Conservation (phyloP, 2,888 invertebrate species). For the Agrotis ipsilon region DNA sequence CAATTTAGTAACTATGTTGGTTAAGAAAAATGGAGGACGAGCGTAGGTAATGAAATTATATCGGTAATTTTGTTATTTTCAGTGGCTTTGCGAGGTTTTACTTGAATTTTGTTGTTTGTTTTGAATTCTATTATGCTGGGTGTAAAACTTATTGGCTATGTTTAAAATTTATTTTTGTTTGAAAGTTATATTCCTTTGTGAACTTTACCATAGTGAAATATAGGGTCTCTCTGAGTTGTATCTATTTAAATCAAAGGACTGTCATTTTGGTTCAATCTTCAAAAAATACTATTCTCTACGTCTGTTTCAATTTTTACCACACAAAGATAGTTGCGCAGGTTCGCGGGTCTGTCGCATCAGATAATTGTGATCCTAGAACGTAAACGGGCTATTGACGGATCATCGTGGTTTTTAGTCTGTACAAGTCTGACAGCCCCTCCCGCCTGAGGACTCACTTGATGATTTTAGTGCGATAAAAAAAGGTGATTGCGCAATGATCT, state of each 20-base stretch:
- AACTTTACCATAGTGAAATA: neutral
- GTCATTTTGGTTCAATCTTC: neutral
- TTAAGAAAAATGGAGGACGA: slow-evolving; percentile 65
- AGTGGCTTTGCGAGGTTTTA: neutral
- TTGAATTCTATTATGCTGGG: neutral
- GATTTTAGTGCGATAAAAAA: too few species aligned
- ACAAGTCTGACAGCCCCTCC: too few species aligned
- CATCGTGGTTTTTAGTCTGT: too few species aligned
- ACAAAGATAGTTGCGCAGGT: too few species aligned
- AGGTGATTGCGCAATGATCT: too few species aligned
- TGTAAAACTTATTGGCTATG: slow-evolving; percentile 9
- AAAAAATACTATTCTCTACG: neutral
- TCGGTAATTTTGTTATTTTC: slow-evolving; percentile 30
- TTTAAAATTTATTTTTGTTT: neutral
- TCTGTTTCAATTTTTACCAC: neutral
- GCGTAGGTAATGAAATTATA: slow-evolving; percentile 60
- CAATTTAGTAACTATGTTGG: slow-evolving; percentile 81
- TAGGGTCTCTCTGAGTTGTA: too few species aligned
- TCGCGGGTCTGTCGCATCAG: too few species aligned
- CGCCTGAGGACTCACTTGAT: too few species aligned
- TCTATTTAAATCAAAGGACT: neutral
- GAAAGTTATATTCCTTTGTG: neutral
- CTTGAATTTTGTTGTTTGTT: slow-evolving; percentile 12
- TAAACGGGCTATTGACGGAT: too few species aligned
- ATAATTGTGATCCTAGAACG: too few species aligned